These are phyloP conservation scores for Tromatobia lineatoria DNA, from an alignment of 2,888 invertebrate genomes.

Conservation along the genomic window DNA sequence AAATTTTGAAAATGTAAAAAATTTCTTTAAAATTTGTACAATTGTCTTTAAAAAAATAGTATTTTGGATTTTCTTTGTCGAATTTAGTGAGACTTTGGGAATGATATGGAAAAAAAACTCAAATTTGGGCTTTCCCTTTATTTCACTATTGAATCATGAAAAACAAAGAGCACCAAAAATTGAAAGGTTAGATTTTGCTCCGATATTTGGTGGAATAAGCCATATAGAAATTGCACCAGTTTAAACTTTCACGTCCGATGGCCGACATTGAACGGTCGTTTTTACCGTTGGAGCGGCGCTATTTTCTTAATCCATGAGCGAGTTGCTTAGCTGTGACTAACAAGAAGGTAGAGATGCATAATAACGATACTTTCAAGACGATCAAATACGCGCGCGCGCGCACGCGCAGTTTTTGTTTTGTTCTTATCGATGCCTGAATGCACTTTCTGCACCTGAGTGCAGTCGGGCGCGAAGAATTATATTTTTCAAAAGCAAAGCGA, in stretches of 20 bases:
- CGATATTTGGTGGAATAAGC: too few relatives aligned
- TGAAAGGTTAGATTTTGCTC: too few relatives aligned
- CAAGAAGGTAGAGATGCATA: constrained; percentile 53
- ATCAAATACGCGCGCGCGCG: constrained; percentile 5
- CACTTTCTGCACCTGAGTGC: too few relatives aligned
- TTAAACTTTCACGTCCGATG: constrained; percentile 48
- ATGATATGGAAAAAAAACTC: too few relatives aligned
- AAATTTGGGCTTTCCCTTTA: too few relatives aligned
- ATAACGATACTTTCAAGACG: constrained; percentile 56
- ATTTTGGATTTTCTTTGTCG: too few relatives aligned
- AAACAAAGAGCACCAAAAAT: too few relatives aligned
- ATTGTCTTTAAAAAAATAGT: too few relatives aligned
- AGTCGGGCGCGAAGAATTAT: constrained; percentile 29
- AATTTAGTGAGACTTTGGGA: too few relatives aligned
- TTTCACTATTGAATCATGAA: too few relatives aligned
- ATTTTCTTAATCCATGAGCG: constrained; percentile 7
- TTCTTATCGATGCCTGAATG: constrained; percentile 39
- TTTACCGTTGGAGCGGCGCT: background rate
- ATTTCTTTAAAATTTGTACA: too few relatives aligned
- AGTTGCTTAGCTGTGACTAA: constrained; percentile 5
- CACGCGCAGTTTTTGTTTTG: constrained; percentile 32
- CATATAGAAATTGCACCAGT: constrained; percentile 1
- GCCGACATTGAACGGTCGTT: background rate
- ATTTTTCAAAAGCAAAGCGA: constrained; percentile 44
- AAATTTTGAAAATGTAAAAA: too few relatives aligned